Conservation (phyloP, 1,140 invertebrate genomes). For the Arion vulgaris region DNA sequence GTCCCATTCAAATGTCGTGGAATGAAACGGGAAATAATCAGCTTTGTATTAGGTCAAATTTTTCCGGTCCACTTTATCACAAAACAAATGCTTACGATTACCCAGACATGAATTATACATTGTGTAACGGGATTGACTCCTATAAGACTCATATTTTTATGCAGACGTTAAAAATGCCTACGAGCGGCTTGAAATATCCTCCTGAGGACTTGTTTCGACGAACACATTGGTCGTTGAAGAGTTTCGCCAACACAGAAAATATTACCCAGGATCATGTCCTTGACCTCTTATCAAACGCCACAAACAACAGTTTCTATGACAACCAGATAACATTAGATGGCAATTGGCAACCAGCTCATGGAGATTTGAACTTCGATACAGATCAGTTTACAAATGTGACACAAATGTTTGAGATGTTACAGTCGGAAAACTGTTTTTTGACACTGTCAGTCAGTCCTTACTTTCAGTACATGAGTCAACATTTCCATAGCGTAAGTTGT, state of each 20-base stretch:
- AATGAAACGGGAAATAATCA: conserved; percentile 45
- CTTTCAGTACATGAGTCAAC: conserved; percentile 17
- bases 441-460: conserved; percentile 15
- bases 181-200: conserved; percentile 29
- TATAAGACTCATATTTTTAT: conserved; percentile 52
- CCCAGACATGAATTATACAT: conserved; percentile 55
- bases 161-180: conserved; percentile 39
- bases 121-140: conserved; percentile 59
- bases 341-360: conserved; percentile 90
- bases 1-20: conserved; percentile 63
- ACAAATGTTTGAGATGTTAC: conserved; percentile 75
- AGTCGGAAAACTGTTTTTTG: conserved; percentile 73
- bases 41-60: conserved; percentile 58
- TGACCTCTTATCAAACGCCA: conserved; percentile 72
- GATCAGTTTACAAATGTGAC: conserved; percentile 84
- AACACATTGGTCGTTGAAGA: conserved; percentile 54
- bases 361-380: conserved; percentile 82
- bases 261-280: conserved; percentile 42
- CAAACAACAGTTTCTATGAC: conserved; percentile 61
- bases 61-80: conserved; percentile 50
- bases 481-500: not conserved
- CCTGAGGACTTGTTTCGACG: conserved; percentile 39
- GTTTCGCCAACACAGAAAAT: conserved; percentile 24
- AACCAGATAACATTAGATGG: conserved; percentile 92
- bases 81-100: conserved; percentile 29